Evolutionary conservation across 2,888 invertebrate genomes (phyloP).

Genomic region (Tuta absoluta): DNA sequence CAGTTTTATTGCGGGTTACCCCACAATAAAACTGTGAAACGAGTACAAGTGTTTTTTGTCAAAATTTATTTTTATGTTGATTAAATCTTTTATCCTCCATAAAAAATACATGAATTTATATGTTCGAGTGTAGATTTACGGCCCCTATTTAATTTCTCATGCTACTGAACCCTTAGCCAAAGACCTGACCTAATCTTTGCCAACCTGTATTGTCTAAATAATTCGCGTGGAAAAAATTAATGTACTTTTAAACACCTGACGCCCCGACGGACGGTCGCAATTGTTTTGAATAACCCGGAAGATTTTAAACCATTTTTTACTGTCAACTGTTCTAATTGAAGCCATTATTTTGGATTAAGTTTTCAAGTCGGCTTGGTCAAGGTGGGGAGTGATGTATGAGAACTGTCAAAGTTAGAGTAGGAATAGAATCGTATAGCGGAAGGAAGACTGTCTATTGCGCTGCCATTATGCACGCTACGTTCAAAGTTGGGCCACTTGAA

Average conservation of each 20-base stretch:
- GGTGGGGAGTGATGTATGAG: not conserved
- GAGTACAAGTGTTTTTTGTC: no score
- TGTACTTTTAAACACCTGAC: conserved; percentile 25
- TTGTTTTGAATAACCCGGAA: conserved; percentile 21
- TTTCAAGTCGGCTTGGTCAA: conserved; percentile 7
- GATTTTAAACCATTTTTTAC: conserved; percentile 9
- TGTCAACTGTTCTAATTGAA: conserved; percentile 17
- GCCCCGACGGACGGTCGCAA: conserved; percentile 16
- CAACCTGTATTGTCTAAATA: conserved; percentile 18
- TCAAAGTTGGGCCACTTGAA: no score
- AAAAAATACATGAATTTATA: no score
- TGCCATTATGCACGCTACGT: no score
- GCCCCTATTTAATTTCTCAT: no score
- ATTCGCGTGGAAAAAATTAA: conserved; percentile 21
- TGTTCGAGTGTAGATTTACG: no score
- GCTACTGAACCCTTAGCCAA: not conserved
- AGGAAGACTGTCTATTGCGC: no score
- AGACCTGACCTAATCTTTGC: not conserved
- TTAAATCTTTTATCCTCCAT: no score
- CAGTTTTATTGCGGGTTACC: no score
- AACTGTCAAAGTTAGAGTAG: not conserved
- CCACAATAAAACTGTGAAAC: no score
- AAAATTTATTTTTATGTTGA: no score
- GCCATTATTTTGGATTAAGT: conserved; percentile 19
- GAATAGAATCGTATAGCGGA: no score